A percentile compares a stretch with the other conserved stretches of the same genome.
Conservation (phyloP, 2,113 vertebrate genomes). For the Lophius piscatorius region DNA sequence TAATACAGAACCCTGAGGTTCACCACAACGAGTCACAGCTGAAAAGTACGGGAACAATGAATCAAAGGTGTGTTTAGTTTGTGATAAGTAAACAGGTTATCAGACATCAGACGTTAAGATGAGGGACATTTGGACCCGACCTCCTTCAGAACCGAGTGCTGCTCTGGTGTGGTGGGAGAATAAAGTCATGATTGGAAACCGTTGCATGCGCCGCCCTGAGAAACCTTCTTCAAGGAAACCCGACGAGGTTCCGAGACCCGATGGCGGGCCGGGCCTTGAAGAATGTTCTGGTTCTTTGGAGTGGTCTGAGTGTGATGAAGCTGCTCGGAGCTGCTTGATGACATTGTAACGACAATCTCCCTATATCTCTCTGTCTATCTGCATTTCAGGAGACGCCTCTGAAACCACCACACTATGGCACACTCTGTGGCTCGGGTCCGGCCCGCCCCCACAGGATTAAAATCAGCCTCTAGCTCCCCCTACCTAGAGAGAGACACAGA, state of each 20-base stretch:
- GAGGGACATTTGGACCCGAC: no score
- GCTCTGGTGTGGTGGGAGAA: conserved; percentile 82
- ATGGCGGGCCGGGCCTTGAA: conserved; percentile 80
- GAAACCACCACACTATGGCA: conserved; percentile 89
- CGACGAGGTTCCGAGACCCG: conserved; percentile 65
- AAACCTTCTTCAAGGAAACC: conserved; percentile 85
- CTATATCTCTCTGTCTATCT: conserved; percentile 90
- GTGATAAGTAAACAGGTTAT: no score
- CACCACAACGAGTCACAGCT: no score
- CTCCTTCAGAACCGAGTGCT: conserved; percentile 76
- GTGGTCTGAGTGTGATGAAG: conserved; percentile 75
- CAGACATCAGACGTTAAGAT: no score
- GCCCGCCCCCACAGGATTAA: conserved; percentile 88
- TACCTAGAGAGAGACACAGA: conserved; percentile 69
- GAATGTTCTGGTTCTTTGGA: conserved; percentile 72
- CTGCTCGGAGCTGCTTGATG: conserved; percentile 81
- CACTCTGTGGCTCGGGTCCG: conserved; percentile 88
- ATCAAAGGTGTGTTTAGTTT: no score
- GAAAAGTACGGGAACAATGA: no score
- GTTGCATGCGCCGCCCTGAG: conserved; percentile 82
- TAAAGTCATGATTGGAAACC: conserved; percentile 72
- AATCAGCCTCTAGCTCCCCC: conserved; percentile 87
- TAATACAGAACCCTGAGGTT: no score
- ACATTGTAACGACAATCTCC: conserved; percentile 85
- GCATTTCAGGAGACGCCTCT: conserved; percentile 89